Evolutionary conservation across 1,140 invertebrate genomes (phyloP).

Genomic region (Elysia chlorotica): DNA sequence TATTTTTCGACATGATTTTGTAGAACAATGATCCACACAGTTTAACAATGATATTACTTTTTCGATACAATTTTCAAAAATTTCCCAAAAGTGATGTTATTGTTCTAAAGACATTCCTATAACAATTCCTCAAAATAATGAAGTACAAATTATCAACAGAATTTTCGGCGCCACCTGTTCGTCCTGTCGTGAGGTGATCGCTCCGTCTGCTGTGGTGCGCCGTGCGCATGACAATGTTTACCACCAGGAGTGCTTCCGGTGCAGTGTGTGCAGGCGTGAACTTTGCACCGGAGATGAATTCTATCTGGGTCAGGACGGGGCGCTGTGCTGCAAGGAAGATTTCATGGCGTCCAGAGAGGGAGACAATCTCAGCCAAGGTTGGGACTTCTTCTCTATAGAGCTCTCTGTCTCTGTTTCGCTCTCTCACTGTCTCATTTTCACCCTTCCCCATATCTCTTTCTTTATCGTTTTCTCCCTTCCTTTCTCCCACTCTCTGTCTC

Average conservation of each 20-base stretch:
- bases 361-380: constrained; percentile 8
- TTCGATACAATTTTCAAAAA: too few relatives aligned
- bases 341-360: constrained; percentile 34
- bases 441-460: background rate
- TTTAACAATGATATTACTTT: too few relatives aligned
- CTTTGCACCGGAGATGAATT: constrained; percentile 57
- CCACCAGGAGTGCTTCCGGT: constrained; percentile 54
- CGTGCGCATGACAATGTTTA: constrained; percentile 53
- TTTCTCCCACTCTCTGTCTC: background rate
- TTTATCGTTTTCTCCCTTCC: background rate
- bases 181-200: constrained; percentile 40
- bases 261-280: constrained; percentile 38
- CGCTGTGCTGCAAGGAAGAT: constrained; percentile 52
- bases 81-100: too few relatives aligned
- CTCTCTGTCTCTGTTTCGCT: background rate
- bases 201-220: constrained; percentile 47
- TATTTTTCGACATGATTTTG: too few relatives aligned
- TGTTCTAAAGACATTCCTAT: too few relatives aligned
- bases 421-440: background rate
- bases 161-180: constrained; percentile 51
- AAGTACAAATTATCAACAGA: too few relatives aligned
- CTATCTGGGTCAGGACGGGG: constrained; percentile 53
- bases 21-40: too few relatives aligned
- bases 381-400: background rate
- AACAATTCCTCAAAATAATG: too few relatives aligned